Base-by-base conservation (phyloP, 1,140 invertebrate species). In the Zaprionus capensis region DNA sequence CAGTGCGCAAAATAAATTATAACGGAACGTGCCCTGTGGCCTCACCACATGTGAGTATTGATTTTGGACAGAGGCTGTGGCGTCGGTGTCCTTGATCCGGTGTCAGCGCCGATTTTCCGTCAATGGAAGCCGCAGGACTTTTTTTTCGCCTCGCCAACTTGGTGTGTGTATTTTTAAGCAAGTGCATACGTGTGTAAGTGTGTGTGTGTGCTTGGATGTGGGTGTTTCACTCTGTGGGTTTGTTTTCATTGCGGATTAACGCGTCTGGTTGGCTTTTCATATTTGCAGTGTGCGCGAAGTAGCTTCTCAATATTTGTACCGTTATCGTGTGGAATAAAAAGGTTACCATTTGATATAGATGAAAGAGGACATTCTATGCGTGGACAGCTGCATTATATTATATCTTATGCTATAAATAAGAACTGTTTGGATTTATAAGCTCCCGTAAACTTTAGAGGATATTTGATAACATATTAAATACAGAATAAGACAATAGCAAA, bases 101-200 rank as follows among this genome's bases (percentile, higher is more conserved):
- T 87, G 84, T 88, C 84, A 87, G 71, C 84, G 72, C 41, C 56
- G 66, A 84, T 84, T 84, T 84, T 88, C 38, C 68, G 78, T 84
- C 83, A 88, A 84, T 83, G 84, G 75, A 56, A 68, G 75, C 59
- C 64, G 75, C 46, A 74, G 69, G 51, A 38, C 44, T 59, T 79
- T 59, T 79, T 59, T 70, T 55, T 51, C 5, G 22, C 57, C 36
- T 71, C 44, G 26, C 31, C 38, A 46, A 63, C 68, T 71, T 55
- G 26, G 38, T 65, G 55, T 65, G 55, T 76, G 68, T 71, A 71
- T 71, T 71, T 71, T 75, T 71, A 65, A 61, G 46, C 34, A 15
- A 46, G 55, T 59, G 44, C 22, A 36, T 55, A 61, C 65, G 26
- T 55, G 61, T 38, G 22, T 63, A 56, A 17, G 55, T 34, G 20